Percentiles rank a stretch among this genome's conserved stretches.
Evolutionary conservation across 1,140 invertebrate genomes (phyloP).

Genomic region (Brachionus sp.): DNA sequence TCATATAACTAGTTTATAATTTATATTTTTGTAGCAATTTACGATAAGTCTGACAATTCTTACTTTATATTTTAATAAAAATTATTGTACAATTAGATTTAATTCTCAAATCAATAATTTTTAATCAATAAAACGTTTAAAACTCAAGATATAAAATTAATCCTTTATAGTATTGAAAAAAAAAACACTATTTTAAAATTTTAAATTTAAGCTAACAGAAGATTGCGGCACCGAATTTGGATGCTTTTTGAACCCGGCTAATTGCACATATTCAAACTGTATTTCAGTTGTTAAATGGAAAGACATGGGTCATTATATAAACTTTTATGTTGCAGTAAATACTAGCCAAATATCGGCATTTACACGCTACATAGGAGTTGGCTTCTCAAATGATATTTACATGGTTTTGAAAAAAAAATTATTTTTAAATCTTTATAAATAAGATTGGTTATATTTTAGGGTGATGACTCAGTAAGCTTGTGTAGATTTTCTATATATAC

Average conservation of each 20-base stretch:
- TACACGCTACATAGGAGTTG: not conserved
- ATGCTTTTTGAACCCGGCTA: conserved; percentile 6
- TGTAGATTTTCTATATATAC: conserved; percentile 12
- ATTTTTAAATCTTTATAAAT: not conserved
- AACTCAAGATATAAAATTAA: too few relatives aligned
- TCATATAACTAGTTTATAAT: too few relatives aligned
- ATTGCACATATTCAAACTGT: not conserved
- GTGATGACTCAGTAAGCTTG: not conserved
- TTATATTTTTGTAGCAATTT: too few relatives aligned
- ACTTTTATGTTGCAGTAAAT: not conserved
- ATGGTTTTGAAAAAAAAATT: not conserved
- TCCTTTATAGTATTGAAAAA: too few relatives aligned
- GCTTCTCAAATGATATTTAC: conserved; percentile 16
- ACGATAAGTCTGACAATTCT: too few relatives aligned
- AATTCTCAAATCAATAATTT: too few relatives aligned
- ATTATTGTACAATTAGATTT: too few relatives aligned
- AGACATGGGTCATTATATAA: not conserved
- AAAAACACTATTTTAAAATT: not conserved
- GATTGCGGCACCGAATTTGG: conserved; percentile 1
- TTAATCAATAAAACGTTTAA: too few relatives aligned
- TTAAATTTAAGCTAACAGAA: not conserved
- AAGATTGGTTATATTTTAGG: not conserved
- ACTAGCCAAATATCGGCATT: not conserved
- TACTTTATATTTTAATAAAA: too few relatives aligned
- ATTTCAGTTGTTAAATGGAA: not conserved